Evolutionary conservation across 2,797 vertebrate genomes (phyloP), one percentile per base, ranked within the genome.

Genomic region (Hydrolagus colliei): DNA sequence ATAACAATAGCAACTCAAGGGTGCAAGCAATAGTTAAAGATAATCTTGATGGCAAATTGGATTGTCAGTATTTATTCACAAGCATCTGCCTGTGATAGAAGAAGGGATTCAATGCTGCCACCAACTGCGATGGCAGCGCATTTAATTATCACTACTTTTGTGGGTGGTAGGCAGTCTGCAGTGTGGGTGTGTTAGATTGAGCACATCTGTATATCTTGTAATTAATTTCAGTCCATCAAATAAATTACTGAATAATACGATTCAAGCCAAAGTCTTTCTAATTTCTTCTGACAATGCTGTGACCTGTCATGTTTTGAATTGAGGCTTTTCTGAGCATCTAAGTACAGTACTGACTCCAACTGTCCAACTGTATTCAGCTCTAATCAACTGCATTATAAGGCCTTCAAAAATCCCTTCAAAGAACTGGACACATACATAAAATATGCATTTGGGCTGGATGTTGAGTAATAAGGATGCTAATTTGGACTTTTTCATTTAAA

Each of bases 171-270:
- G 65, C 65, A 71, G 27, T 71, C 63, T 4, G 0, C 18, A 41
- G 79, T 71, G 79, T 71, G 65, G 32, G 65, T 68, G 79, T 41
- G 63, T 41, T 32, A 84, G 65, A 32, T 41, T 68, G 32, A 65
- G 27, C 79, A 84, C 79, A 84, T 84, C 65, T 84, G 79, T 84
- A 84, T 84, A 68, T 68, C 79, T 84, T 9, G 79, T 41, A 52
- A 68, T 71, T 14, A 84, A 71, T 84, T 84, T 84, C n/a, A 35
- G 32, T 13, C 63, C 65, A 84, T 52, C 14, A 68, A 35, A 84
- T 16, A 71, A 20, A 84, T 67, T 65, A 32, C 62, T 27, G 18
- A 65, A 80, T 80, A 80, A 14, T 32, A 20, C 32, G 27, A 67
- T 67, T 27, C 27, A 14, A 68, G 41, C 32, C 68, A 35, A 71